These are phyloP conservation scores for Poicephalus meyeri DNA, from an alignment of 2,113 vertebrate genomes.

Conservation along the genomic window DNA sequence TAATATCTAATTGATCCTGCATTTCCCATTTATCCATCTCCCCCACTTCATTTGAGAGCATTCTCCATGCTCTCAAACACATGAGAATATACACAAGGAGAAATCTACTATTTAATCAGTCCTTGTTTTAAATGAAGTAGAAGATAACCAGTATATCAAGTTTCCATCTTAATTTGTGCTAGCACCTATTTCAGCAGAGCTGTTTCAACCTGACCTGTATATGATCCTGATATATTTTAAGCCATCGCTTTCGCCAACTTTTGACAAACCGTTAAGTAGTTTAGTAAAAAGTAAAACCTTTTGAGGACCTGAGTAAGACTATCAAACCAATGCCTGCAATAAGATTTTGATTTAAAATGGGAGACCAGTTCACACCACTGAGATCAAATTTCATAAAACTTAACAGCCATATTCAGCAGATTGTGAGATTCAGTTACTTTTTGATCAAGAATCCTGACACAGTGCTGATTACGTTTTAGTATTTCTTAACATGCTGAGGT, in stretches of 20 bases:
- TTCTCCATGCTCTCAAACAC: background rate
- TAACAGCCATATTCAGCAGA: background rate
- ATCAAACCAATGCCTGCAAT: background rate
- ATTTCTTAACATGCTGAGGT: background rate
- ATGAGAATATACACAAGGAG: background rate
- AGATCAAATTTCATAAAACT: background rate
- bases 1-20: background rate
- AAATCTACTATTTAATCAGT: background rate
- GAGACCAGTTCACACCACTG: background rate
- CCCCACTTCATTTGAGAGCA: background rate
- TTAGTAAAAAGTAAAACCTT: background rate
- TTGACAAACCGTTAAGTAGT: background rate
- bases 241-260: background rate
- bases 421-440: background rate
- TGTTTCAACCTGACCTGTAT: background rate
- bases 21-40: background rate
- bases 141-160: background rate
- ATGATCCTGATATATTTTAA: background rate
- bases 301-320: background rate
- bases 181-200: background rate
- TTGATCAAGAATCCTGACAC: background rate
- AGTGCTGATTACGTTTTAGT: background rate
- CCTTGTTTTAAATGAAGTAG: background rate
- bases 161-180: background rate
- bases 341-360: background rate